phyloP scores from a whole-genome alignment of 1,140 invertebrate species.

The Drosophila nasuta region DNA sequence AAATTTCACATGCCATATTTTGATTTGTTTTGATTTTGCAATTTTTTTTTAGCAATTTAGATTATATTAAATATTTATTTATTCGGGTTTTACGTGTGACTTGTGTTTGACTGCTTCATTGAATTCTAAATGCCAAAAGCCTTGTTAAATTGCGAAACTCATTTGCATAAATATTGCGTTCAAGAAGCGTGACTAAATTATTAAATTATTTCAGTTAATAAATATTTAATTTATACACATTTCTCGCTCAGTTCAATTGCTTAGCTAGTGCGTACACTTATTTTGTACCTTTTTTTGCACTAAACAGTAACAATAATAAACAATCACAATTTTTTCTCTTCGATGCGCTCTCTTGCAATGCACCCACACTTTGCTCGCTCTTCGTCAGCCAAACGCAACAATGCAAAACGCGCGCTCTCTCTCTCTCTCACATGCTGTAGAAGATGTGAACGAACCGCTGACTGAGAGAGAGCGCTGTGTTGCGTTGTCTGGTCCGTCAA shows the following conservation, averaged over 20 bases:
- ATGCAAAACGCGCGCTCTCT: not conserved
- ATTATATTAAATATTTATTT: not conserved
- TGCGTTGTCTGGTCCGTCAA: conserved; percentile 7
- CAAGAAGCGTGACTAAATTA: not conserved
- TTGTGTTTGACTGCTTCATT: not conserved
- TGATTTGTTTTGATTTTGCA: not conserved
- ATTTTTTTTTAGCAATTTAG: not conserved
- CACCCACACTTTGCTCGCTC: conserved; percentile 10
- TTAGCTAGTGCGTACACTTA: not conserved
- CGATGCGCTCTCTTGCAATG: not conserved
- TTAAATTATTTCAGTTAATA: conserved; percentile 3
- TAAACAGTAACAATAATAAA: conserved; percentile 13
- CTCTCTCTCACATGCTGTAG: not conserved
- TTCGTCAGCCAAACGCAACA: not conserved
- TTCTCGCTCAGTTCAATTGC: not conserved
- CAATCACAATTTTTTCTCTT: conserved; percentile 3
- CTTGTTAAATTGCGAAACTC: too few species aligned
- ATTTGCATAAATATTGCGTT: too few species aligned
- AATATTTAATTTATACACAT: not conserved
- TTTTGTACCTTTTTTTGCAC: not conserved
- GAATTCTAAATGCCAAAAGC: not conserved
- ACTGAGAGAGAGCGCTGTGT: not conserved
- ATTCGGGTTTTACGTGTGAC: not conserved
- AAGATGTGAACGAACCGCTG: conserved; percentile 1
- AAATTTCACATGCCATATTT: not conserved